Conservation (phyloP, 2,888 invertebrate species). For the Ellobium chinense region DNA sequence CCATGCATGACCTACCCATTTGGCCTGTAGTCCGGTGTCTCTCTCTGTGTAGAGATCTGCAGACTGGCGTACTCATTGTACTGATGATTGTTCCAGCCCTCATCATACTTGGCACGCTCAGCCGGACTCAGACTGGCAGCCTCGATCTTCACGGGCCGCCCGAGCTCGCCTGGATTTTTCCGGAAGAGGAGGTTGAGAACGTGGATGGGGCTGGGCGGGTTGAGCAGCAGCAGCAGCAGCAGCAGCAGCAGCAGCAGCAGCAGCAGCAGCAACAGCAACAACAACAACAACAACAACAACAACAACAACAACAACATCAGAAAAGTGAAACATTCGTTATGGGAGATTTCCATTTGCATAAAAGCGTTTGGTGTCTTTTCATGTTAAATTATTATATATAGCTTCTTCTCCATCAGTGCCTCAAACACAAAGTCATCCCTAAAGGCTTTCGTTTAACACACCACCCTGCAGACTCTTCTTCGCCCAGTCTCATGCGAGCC, state of each 20-base stretch:
- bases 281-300: constrained; percentile 3
- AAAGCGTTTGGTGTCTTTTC: too few relatives aligned
- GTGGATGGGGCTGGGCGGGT: too few relatives aligned
- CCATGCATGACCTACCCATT: constrained; percentile 25
- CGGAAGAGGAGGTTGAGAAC: background rate
- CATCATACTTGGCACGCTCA: constrained; percentile 90
- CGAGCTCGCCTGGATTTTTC: constrained; percentile 93
- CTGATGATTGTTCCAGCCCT: constrained; percentile 96
- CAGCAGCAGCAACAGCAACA: constrained; percentile 26
- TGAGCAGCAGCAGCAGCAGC: constrained; percentile 14
- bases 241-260: constrained; percentile 29
- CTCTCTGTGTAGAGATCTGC: constrained; percentile 89
- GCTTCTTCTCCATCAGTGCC: too few relatives aligned
- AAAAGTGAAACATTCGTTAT: background rate
- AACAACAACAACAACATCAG: constrained; percentile 2
- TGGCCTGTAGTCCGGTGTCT: constrained; percentile 42
- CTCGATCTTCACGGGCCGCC: constrained; percentile 91
- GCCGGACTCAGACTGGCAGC: constrained; percentile 88
- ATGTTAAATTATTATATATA: too few relatives aligned
- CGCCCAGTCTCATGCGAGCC: too few relatives aligned
- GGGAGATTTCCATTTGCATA: too few relatives aligned
- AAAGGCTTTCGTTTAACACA: too few relatives aligned
- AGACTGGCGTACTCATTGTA: constrained; percentile 99
- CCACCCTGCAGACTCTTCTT: too few relatives aligned
- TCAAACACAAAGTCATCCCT: too few relatives aligned